Evolutionary conservation across 2,113 vertebrate genomes (phyloP).

Genomic region (Lamprotornis superbus): DNA sequence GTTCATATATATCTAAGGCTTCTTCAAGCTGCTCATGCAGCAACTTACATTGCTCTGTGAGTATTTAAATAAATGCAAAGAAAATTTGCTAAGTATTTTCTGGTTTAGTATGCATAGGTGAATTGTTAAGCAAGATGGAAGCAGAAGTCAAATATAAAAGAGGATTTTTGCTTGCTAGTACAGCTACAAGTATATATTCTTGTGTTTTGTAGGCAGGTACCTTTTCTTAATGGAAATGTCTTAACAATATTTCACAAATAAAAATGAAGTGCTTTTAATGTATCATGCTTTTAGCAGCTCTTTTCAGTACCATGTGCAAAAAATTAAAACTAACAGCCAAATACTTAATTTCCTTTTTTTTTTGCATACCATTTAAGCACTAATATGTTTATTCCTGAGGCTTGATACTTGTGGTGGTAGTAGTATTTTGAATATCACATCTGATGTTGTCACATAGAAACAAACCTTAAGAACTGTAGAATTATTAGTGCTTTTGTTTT

Average conservation of each 20-base stretch:
- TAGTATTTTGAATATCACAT: background rate
- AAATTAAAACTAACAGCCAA: background rate
- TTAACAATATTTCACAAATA: background rate
- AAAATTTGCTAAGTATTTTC: background rate
- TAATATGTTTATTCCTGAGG: background rate
- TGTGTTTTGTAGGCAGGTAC: background rate
- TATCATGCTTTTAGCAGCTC: background rate
- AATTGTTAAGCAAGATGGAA: background rate
- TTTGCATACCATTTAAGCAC: background rate
- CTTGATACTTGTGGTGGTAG: background rate
- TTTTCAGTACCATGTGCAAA: background rate
- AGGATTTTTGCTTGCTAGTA: background rate
- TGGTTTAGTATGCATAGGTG: background rate
- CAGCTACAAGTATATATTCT: background rate
- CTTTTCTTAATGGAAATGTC: background rate
- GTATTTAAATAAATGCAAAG: background rate
- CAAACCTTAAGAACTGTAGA: background rate
- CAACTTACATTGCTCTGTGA: background rate
- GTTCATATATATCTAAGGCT: fast-evolving
- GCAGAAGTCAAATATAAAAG: background rate
- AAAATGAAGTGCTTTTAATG: background rate
- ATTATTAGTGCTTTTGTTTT: background rate
- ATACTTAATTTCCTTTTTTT: background rate
- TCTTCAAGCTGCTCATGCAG: background rate
- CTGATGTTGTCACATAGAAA: background rate